Evolutionary conservation across 2,888 invertebrate genomes (phyloP).

Genomic region (Cephus rjabovi): DNA sequence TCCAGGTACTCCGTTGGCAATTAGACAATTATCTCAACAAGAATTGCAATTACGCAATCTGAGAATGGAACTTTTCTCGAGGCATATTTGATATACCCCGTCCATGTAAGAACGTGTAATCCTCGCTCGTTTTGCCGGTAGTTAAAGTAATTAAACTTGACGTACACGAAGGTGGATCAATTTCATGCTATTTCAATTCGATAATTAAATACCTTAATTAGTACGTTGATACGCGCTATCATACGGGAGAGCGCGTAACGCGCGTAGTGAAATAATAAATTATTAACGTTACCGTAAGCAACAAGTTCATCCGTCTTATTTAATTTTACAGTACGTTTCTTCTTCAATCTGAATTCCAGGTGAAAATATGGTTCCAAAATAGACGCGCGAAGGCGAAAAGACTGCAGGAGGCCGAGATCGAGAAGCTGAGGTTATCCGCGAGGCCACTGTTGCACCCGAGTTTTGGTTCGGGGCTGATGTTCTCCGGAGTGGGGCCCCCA

Average conservation of each 20-base stretch:
- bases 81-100: background rate
- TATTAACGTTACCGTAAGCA: background rate
- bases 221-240: background rate
- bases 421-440: constrained; percentile 88
- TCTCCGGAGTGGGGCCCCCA: constrained; percentile 74
- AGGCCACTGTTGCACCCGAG: constrained; percentile 82
- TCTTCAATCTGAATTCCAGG: constrained; percentile 68
- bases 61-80: background rate
- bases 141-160: background rate
- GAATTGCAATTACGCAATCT: background rate
- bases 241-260: background rate
- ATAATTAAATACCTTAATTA: background rate
- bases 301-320: background rate
- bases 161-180: background rate
- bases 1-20: background rate
- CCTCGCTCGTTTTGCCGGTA: background rate
- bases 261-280: background rate
- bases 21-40: background rate
- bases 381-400: constrained; percentile 96
- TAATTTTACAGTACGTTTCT: constrained; percentile 14
- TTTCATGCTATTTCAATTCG: background rate
- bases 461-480: constrained; percentile 72
- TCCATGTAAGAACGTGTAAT: background rate
- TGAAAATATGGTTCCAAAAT: constrained; percentile 81
- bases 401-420: constrained; percentile 94